A percentile compares a stretch with the other conserved stretches of the same genome.
phyloP scores from a whole-genome alignment of 2,113 vertebrate genomes.

The Meleagris gallopavo region DNA sequence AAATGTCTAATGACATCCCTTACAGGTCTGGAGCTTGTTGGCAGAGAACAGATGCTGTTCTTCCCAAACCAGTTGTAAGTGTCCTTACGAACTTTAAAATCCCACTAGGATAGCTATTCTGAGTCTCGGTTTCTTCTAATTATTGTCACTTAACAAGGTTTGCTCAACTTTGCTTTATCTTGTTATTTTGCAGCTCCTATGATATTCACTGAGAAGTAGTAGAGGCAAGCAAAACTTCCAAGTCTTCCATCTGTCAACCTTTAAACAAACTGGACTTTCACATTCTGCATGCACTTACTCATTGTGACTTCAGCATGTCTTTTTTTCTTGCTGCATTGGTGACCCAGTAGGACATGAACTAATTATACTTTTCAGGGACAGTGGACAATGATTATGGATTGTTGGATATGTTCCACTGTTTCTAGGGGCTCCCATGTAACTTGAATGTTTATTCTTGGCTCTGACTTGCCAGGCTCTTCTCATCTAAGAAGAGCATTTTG shows the following conservation, averaged over 20 bases:
- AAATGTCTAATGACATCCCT: conserved; percentile 23
- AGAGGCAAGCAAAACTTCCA: background rate
- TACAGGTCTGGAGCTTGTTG: background rate
- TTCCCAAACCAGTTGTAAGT: background rate
- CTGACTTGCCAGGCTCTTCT: background rate
- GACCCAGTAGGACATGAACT: conserved; percentile 36
- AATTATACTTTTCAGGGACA: conserved; percentile 60
- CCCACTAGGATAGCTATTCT: background rate
- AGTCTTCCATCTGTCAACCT: background rate
- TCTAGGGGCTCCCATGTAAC: conserved; percentile 52
- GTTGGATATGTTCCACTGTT: conserved; percentile 67
- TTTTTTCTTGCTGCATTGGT: background rate
- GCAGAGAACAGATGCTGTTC: background rate
- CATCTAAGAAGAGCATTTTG: conserved; percentile 1
- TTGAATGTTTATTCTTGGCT: conserved; percentile 58
- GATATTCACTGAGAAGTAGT: background rate
- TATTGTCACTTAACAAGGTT: background rate
- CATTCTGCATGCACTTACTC: background rate
- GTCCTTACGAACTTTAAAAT: background rate
- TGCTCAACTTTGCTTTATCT: background rate
- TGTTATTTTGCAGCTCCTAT: background rate
- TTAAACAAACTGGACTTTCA: background rate
- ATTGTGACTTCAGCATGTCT: conserved; percentile 22
- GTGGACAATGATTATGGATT: conserved; percentile 57
- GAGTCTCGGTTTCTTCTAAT: background rate